These are phyloP conservation scores for Myripristis jacobus DNA, from an alignment of 2,797 vertebrate genomes.

Conservation along the genomic window DNA sequence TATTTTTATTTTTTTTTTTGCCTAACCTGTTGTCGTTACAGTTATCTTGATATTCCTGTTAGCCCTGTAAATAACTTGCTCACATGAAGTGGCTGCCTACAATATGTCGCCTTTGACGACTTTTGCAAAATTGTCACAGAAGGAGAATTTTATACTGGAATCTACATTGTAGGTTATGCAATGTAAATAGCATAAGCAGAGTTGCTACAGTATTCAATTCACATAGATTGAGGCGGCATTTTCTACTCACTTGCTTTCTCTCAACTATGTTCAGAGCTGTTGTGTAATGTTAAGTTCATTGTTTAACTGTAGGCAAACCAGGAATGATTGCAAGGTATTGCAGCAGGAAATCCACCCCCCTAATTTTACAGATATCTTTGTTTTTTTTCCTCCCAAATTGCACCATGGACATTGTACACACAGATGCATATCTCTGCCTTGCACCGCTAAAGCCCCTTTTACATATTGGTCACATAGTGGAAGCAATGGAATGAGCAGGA, in stretches of 20 bases:
- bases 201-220: constrained; percentile 14
- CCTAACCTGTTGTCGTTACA: not conserved
- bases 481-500: constrained; percentile 32
- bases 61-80: not conserved
- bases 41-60: not conserved
- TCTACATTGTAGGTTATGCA: constrained; percentile 1
- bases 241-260: constrained; percentile 18
- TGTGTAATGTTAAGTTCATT: constrained; percentile 4
- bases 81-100: not conserved
- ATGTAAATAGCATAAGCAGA: not conserved
- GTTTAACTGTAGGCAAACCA: not conserved
- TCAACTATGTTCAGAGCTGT: constrained; percentile 6
- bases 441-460: constrained; percentile 9
- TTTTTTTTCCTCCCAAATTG: not conserved
- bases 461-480: constrained; percentile 30
- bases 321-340: not conserved
- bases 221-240: constrained; percentile 4
- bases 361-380: not conserved
- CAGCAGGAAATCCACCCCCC: constrained; percentile 2
- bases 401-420: constrained; percentile 23
- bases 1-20: constrained; percentile 1
- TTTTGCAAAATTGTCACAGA: not conserved
- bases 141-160: constrained; percentile 7
- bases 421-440: constrained; percentile 16
- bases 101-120: not conserved